Percentiles rank a stretch among this genome's conserved stretches.
Conservation (phyloP, 2,113 vertebrate species). For the Thymallus thymallus region DNA sequence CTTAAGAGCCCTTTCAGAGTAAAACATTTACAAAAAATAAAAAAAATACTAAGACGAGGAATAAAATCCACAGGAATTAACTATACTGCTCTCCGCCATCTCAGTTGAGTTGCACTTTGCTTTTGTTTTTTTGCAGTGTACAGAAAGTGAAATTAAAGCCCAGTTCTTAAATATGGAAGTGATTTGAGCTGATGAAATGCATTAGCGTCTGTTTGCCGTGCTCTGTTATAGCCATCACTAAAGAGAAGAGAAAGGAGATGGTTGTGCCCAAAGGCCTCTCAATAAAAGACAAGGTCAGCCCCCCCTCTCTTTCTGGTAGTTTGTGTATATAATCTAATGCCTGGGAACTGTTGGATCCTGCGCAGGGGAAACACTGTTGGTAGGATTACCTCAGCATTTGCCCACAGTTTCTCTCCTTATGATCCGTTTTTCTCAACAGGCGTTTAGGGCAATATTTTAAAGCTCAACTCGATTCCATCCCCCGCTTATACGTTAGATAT, state of each 20-base stretch:
- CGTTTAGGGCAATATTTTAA: conserved; percentile 66
- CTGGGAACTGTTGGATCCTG: conserved; percentile 68
- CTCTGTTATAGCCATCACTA: conserved; percentile 46
- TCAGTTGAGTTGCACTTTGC: conserved; percentile 1
- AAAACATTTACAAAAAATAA: too few species aligned
- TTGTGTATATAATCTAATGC: conserved; percentile 54
- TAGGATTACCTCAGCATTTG: conserved; percentile 66
- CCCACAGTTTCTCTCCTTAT: conserved; percentile 56
- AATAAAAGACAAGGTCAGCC: conserved; percentile 31
- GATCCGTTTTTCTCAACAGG: conserved; percentile 58
- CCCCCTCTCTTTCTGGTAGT: conserved; percentile 19
- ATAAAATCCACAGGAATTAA: too few species aligned
- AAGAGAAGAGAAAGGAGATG: conserved; percentile 26
- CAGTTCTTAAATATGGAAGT: conserved; percentile 11
- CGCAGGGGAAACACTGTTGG: conserved; percentile 61
- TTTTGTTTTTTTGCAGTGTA: neutral
- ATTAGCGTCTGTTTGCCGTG: conserved; percentile 24
- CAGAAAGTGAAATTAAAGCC: conserved; percentile 4
- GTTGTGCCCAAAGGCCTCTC: conserved; percentile 41
- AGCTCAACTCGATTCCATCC: conserved; percentile 60
- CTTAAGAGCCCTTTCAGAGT: too few species aligned
- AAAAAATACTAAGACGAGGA: too few species aligned
- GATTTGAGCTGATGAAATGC: neutral
- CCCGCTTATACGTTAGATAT: conserved; percentile 56
- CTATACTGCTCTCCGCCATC: neutral